Base-by-base conservation (phyloP, 2,113 vertebrate genomes). In the Thalassoma bifasciatum region DNA sequence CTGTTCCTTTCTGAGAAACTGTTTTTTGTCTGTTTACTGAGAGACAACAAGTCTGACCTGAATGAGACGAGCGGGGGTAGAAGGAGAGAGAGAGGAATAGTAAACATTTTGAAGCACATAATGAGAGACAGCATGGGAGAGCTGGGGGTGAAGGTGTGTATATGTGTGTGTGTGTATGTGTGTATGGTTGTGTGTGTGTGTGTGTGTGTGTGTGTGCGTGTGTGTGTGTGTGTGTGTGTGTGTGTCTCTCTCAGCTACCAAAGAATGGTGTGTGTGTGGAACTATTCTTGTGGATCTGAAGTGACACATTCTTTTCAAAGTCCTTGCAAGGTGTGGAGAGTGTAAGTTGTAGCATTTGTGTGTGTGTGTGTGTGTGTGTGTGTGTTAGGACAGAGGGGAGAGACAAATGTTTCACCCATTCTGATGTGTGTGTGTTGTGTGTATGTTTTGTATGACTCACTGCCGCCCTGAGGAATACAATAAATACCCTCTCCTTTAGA, bases 1-100 rank as follows among this genome's bases (percentile, higher is more conserved):
- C 59, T 61, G 60, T 66, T 70, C 44, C 37, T 61, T 23, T 66
- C 47, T 53, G 65, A 70, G 50, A 77, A 60, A 59, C 14, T 14
- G 34, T 69, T 77, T 70, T 64, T 8, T 23, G 13, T 51, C 26
- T 56, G 72, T 83, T 89, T 66, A 77, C 68, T 44, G 46, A 70
- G 68, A 64, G 60, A 58, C 72, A 83, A 72, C 72, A 58, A 77
- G 53, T 71, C 66, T 73, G 86, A 88, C 57, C 73, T 66, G 81
- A 81, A 65, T 75, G 67, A 79, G 53, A 64, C 21, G 1, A 68
- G 24, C 10, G n/a, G 38, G 37, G 58, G 40, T 47, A 60, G 51
- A 47, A 57, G 66, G 52, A 44, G 23, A 50, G 66, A 64, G 51
- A 44, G 50, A 75, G 46, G 10, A 1, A 49, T 2, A 42, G 66